Base-by-base conservation (phyloP, 1,140 invertebrate species). In the Homarus americanus region DNA sequence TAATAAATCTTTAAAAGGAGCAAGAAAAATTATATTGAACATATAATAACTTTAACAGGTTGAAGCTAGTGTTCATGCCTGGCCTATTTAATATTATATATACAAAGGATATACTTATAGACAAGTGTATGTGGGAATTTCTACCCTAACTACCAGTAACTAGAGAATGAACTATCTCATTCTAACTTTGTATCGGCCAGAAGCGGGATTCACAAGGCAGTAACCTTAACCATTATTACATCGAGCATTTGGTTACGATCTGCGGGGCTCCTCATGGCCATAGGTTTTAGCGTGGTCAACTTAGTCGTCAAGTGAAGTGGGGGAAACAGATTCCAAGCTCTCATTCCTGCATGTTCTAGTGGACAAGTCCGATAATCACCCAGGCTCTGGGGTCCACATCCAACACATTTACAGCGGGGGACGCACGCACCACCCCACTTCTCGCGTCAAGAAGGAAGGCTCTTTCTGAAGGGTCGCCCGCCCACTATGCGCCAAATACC, bases 321-420 rank as follows among this genome's bases (percentile, higher is more conserved):
- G 63, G 80, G 38, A 83, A 69, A 53, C 66, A 58, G 44, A 66
- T 69, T 24, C 36, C 17, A n/a, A 3, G 20, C 44, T 53, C 44
- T 53, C 44, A 34, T 69, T 83, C 80, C 63, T 69, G 53, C 80
- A 83, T 83, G 80, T 83, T 83, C 80, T 69, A 83, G 80, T 83
- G 80, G 80, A 83, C 80, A 83, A 83, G 80, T 69, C 80, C 53
- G 80, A 83, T 83, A 83, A 83, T 83, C 80, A 83, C 80, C 80
- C 44, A 17, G 53, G 34, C 80, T 83, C 80, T 69, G 80, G 17
- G 53, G 80, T 63, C 80, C 80, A 28, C 80, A 66, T 38, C 63
- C 58, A 83, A 83, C 53, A 24, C 34, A 38, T 66, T 83, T 83
- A 69, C 53, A 63, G 38, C 10, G 53, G 44, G 80, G n/a, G 80